Evolutionary conservation across 2,888 invertebrate species (phyloP), one percentile per base, ranked within the genome.

Genomic region (Agriotes lineatus): DNA sequence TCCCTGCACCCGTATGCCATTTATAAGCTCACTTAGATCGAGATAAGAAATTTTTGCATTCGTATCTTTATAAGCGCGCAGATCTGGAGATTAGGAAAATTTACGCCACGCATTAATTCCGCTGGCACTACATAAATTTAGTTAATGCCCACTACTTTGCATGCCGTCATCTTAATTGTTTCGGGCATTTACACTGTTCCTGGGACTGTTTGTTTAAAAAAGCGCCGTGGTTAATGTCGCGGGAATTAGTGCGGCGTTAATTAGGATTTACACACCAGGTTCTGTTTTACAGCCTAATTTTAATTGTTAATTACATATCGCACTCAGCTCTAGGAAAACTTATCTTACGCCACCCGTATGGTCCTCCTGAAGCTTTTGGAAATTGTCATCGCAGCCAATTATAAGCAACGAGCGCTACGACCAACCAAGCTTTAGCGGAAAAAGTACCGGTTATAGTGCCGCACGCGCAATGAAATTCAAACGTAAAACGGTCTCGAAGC

Each of bases 401-500:
- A n/a, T n/a, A n/a, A n/a, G n/a, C n/a, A n/a, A n/a, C n/a, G n/a
- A n/a, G n/a, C n/a, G n/a, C n/a, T 7, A 25, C 25, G 7, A 25
- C 25, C 7, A 25, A 25, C 25, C 25, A 25, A 25, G 4, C 25
- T 25, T 25, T 25, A 7, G 25, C 7, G 25, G 7, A 25, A 25
- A 25, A 25, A 16, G 20, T 59, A 45, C 44, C 18, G 42, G 19
- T 30, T 44, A 25, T 59, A 59, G 44, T 30, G 59, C 14, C 5
- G 5, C 0, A 42, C 50, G 54, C 62, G 54, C 20, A 62, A 54
- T 62, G 50, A 62, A 62, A 62, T 33, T 62, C 62, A 54, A 62
- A 54, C 62, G 42, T 62, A 62, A 62, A 62, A 54, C 54, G 54
- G 54, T 62, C 62, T 42, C 62, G 9, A 39, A 62, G 62, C 54